phyloP scores from a whole-genome alignment of 2,113 vertebrate genomes.

The Anolis sagrei region DNA sequence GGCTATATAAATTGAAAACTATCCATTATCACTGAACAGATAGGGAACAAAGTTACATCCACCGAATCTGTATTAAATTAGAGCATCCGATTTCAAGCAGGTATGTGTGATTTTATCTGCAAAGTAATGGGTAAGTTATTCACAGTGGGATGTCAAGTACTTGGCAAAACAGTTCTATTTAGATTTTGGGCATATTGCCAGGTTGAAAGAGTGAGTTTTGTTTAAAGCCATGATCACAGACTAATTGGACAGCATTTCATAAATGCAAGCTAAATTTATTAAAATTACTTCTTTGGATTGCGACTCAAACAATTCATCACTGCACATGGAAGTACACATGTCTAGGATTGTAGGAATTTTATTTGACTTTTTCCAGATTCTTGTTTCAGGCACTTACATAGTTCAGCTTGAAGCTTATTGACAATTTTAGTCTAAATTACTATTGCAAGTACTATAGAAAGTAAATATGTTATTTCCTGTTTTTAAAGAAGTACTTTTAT shows the following conservation, averaged over 20 bases:
- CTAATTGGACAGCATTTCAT: constrained; percentile 52
- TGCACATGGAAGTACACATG: too few relatives aligned
- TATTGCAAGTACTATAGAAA: constrained; percentile 65
- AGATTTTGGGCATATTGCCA: constrained; percentile 46
- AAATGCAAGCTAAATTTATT: constrained; percentile 18
- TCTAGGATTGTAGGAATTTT: too few relatives aligned
- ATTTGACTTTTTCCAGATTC: too few relatives aligned
- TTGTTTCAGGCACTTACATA: neutral
- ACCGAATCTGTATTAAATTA: too few relatives aligned
- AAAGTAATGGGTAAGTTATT: too few relatives aligned
- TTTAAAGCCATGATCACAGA: constrained; percentile 34
- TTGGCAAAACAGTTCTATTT: constrained; percentile 31
- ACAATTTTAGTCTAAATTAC: constrained; percentile 59
- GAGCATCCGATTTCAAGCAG: neutral
- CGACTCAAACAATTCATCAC: too few relatives aligned
- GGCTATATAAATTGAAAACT: neutral
- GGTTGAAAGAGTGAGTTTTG: constrained; percentile 38
- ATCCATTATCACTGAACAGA: neutral
- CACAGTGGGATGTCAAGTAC: neutral
- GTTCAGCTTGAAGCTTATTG: constrained; percentile 58
- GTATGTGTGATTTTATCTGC: too few relatives aligned
- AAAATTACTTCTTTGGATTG: too few relatives aligned
- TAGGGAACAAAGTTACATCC: too few relatives aligned
- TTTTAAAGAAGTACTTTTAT: constrained; percentile 56
- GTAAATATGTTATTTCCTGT: constrained; percentile 67